A percentile compares a stretch with the other conserved stretches of the same genome.
phyloP scores from a whole-genome alignment of 2,113 vertebrate genomes.

The Prolemur simus region DNA sequence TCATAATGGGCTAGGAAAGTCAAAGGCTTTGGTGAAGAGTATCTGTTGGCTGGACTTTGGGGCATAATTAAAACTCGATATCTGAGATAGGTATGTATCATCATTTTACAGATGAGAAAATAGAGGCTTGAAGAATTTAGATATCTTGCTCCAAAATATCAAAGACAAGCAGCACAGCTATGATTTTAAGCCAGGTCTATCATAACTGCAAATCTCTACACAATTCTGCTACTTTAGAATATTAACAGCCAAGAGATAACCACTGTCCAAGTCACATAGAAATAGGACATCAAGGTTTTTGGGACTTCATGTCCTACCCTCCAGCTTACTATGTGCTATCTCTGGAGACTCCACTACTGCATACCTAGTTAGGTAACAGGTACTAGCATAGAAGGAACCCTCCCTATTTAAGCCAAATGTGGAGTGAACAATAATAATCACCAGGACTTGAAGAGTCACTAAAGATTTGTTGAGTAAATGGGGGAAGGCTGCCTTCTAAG shows the following conservation, averaged over 20 bases:
- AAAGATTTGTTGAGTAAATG: conserved; percentile 36
- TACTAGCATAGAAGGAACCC: background rate
- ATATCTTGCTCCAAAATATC: conserved; percentile 43
- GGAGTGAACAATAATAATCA: conserved; percentile 14
- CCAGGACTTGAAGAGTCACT: conserved; percentile 19
- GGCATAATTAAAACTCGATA: conserved; percentile 10
- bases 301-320: background rate
- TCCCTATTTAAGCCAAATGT: background rate
- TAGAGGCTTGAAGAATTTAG: conserved; percentile 4
- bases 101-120: conserved; percentile 51
- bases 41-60: conserved; percentile 9
- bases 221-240: conserved; percentile 31
- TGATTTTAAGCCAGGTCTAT: conserved; percentile 39
- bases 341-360: background rate
- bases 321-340: background rate
- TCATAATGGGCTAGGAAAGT: background rate
- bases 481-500: conserved; percentile 17
- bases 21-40: background rate
- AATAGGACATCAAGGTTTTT: background rate
- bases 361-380: background rate
- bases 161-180: conserved; percentile 6
- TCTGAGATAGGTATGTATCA: background rate
- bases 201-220: background rate
- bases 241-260: conserved; percentile 48
- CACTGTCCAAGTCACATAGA: conserved; percentile 12